Evolutionary conservation across 2,888 invertebrate species (phyloP).

Genomic region (Strigamia crassipes): DNA sequence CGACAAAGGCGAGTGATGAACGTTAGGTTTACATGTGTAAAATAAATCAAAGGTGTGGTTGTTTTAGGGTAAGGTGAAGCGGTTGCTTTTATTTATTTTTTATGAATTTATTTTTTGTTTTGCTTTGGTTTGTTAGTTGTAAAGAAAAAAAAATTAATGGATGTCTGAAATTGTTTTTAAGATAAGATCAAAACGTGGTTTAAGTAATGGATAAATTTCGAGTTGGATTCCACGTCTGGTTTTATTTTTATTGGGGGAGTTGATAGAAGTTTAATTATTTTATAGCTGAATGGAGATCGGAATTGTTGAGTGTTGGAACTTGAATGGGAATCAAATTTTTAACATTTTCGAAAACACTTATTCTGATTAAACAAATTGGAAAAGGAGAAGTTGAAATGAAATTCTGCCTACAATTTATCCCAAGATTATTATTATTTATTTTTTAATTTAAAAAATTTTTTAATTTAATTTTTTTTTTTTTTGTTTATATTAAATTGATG

Average conservation of each 20-base stretch:
- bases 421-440: not conserved
- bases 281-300: not conserved
- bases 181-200: not conserved
- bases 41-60: conserved; percentile 28
- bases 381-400: conserved; percentile 8
- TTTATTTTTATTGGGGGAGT: not conserved
- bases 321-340: not conserved
- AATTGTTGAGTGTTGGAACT: not conserved
- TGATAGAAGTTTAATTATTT: conserved; percentile 5
- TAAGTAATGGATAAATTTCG: not conserved
- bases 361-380: not conserved
- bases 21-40: not conserved
- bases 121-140: not conserved
- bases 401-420: not conserved
- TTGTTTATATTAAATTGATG: not conserved
- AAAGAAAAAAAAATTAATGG: not conserved
- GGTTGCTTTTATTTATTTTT: not conserved
- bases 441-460: not conserved
- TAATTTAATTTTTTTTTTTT: not conserved
- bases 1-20: not conserved
- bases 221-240: not conserved
- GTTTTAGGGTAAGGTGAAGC: conserved; percentile 1
- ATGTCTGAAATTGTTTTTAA: not conserved
- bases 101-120: not conserved
- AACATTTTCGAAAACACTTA: not conserved